A percentile compares a stretch with the other conserved stretches of the same genome.
Conservation (phyloP, 2,888 invertebrate species). For the Macropis europaea region DNA sequence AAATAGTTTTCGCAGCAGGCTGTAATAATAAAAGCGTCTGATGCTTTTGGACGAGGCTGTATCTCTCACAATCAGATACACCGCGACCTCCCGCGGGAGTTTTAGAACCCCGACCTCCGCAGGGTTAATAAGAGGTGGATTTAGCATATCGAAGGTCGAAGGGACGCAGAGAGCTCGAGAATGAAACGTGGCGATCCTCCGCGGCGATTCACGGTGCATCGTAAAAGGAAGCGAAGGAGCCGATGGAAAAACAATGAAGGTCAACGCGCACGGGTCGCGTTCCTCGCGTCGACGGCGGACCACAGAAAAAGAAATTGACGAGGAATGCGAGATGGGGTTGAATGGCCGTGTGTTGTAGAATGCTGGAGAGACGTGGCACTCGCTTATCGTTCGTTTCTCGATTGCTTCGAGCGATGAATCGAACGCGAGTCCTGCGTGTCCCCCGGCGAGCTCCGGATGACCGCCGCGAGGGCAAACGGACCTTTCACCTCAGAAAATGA, state of each 20-base stretch:
- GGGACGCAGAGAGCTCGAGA: constrained; percentile 14
- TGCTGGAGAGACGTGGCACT: constrained; percentile 39
- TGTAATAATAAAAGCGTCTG: no score
- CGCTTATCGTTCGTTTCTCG: constrained; percentile 51
- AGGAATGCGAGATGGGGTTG: constrained; percentile 54
- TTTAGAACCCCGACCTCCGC: no score
- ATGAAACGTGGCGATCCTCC: constrained; percentile 9
- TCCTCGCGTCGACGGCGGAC: constrained; percentile 42
- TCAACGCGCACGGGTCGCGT: constrained; percentile 55
- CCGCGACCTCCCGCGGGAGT: no score
- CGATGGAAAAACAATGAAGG: constrained; percentile 54
- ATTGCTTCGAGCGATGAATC: constrained; percentile 55
- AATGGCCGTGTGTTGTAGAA: constrained; percentile 39
- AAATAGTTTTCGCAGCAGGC: no score
- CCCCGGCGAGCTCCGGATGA: constrained; percentile 21
- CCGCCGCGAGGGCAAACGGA: no score
- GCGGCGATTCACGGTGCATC: constrained; percentile 22
- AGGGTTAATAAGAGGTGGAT: no score
- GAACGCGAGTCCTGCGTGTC: constrained; percentile 31
- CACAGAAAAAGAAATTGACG: constrained; percentile 48
- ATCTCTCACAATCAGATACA: no score
- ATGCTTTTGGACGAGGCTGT: no score
- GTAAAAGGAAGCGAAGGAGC: constrained; percentile 40
- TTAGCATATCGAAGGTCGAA: constrained; percentile 7
- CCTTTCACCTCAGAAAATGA: no score